Evolutionary conservation across 2,888 invertebrate genomes (phyloP), one percentile per base, ranked within the genome.

Genomic region (Globia sparganii): DNA sequence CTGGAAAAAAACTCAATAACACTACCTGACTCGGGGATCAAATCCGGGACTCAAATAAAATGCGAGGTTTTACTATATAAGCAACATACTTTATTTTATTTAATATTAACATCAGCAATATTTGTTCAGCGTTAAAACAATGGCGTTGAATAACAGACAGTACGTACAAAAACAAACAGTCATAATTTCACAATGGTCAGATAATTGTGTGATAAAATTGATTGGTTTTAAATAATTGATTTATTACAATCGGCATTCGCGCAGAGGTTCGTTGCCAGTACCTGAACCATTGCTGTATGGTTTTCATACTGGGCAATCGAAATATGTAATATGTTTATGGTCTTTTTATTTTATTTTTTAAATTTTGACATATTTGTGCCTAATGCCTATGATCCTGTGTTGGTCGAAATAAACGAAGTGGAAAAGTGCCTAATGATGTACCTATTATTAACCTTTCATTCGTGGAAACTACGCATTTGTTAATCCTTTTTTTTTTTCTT

Each of bases 211-310:
- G 70, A 43, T 71, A 67, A 28, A 28, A 43, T 31, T 67, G 4
- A n/a, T 70, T 70, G 25, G 40, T 18, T 65, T 31, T 25, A 31
- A 46, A 62, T 64, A 65, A 70, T 69, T 28, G 21, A 62, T 69
- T 62, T 25, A 25, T 49, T 67, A 25, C 31, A 31, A 31, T n/a
- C n/a, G n/a, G n/a, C n/a, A n/a, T n/a, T n/a, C n/a, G n/a, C n/a
- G n/a, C n/a, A n/a, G n/a, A n/a, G n/a, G n/a, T n/a, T n/a, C n/a
- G n/a, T n/a, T n/a, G n/a, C n/a, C n/a, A n/a, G n/a, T n/a, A n/a
- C n/a, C n/a, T n/a, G n/a, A n/a, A n/a, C n/a, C n/a, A n/a, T n/a
- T n/a, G n/a, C n/a, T n/a, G n/a, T n/a, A n/a, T n/a, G n/a, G n/a
- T n/a, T n/a, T n/a, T n/a, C n/a, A n/a, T n/a, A n/a, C n/a, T n/a